A percentile compares a stretch with the other conserved stretches of the same genome.
These are phyloP conservation scores for Clunio marinus DNA, from an alignment of 2,888 invertebrate species.

Conservation along the genomic window DNA sequence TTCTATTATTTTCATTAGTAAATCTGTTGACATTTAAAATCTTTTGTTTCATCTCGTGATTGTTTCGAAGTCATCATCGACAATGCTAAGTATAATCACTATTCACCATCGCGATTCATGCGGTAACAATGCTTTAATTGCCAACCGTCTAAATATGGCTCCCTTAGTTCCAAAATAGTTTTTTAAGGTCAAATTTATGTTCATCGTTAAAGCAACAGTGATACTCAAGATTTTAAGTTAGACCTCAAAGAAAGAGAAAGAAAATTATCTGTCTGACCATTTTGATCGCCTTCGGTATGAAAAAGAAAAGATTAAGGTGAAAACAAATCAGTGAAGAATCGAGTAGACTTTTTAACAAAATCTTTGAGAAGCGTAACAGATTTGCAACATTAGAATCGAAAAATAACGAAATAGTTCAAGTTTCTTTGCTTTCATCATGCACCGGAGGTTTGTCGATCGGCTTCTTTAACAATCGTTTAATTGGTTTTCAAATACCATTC, in stretches of 20 bases:
- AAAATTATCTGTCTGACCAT: background rate
- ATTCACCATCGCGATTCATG: no score
- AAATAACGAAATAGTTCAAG: no score
- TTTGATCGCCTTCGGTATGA: background rate
- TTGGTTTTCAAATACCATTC: conserved; percentile 1
- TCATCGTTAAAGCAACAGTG: background rate
- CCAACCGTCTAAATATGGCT: conserved; percentile 14
- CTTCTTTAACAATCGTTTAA: background rate
- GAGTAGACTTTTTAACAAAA: background rate
- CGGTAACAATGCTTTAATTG: no score
- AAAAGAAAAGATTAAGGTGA: no score
- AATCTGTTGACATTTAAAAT: no score
- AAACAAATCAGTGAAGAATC: background rate
- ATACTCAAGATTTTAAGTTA: background rate
- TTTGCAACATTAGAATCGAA: background rate
- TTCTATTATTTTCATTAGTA: no score
- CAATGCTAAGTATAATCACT: no score
- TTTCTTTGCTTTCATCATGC: background rate
- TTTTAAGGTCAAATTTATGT: conserved; percentile 10
- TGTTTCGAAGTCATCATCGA: no score
- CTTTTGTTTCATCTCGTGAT: no score
- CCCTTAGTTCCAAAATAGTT: conserved; percentile 17
- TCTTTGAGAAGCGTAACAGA: background rate
- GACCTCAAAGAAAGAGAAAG: background rate
- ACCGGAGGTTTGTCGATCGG: background rate